Conservation (phyloP, 2,113 vertebrate species). For the Plectropomus leopardus region DNA sequence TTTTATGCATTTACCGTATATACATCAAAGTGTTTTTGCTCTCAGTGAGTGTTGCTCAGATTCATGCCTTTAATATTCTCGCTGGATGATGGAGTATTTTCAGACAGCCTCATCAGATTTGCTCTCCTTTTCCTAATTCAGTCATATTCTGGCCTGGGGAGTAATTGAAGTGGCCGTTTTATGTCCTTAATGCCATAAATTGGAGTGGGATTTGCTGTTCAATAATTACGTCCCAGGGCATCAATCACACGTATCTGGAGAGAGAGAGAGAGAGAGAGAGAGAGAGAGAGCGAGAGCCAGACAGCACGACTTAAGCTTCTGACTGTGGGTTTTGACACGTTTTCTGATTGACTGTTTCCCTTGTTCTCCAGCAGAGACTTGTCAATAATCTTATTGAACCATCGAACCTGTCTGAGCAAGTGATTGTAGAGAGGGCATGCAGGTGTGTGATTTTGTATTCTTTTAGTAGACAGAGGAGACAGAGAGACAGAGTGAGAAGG, state of each 20-base stretch:
- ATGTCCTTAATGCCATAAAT: slow-evolving; percentile 62
- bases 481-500: not conserved
- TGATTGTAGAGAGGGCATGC: slow-evolving; percentile 31
- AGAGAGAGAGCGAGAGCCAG: not conserved
- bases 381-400: slow-evolving; percentile 45
- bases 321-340: slow-evolving; percentile 21
- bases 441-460: slow-evolving; percentile 19
- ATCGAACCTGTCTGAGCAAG: slow-evolving; percentile 15
- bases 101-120: slow-evolving; percentile 41
- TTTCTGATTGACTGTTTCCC: slow-evolving; percentile 26
- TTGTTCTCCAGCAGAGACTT: slow-evolving; percentile 38
- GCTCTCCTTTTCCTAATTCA: slow-evolving; percentile 45
- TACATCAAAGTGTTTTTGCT: not conserved
- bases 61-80: slow-evolving; percentile 51
- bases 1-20: slow-evolving; percentile 4
- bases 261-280: not conserved
- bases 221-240: slow-evolving; percentile 56
- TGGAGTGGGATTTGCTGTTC: slow-evolving; percentile 62
- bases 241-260: slow-evolving; percentile 46
- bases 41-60: slow-evolving; percentile 15
- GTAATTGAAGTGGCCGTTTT: slow-evolving; percentile 59
- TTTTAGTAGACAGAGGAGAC: slow-evolving; percentile 8
- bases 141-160: slow-evolving; percentile 37
- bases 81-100: slow-evolving; percentile 31
- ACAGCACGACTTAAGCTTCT: slow-evolving; percentile 22